A percentile compares a stretch with the other conserved stretches of the same genome.
Conservation (phyloP, 2,888 invertebrate species). For the Agriopis marginaria region DNA sequence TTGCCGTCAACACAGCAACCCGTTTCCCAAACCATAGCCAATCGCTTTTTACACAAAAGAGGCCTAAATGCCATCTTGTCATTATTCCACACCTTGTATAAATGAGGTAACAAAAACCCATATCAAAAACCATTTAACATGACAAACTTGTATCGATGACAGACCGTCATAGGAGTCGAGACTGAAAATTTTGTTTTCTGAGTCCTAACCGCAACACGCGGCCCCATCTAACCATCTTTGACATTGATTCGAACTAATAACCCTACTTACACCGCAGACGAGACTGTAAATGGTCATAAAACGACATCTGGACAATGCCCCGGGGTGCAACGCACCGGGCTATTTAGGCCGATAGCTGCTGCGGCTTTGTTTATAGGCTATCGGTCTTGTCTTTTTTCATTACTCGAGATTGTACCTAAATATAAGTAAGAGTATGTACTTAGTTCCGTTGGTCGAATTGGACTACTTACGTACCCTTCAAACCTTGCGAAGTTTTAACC, state of each 20-base stretch:
- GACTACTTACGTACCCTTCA: too few relatives aligned
- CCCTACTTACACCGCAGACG: constrained; percentile 17
- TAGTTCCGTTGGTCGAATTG: too few relatives aligned
- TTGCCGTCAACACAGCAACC: too few relatives aligned
- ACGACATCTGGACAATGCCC: constrained; percentile 48
- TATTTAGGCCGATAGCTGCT: background rate
- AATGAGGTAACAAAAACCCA: too few relatives aligned
- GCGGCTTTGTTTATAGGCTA: constrained; percentile 4
- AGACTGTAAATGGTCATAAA: constrained; percentile 38
- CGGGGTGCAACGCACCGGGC: constrained; percentile 40
- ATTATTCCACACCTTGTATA: too few relatives aligned
- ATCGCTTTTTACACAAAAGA: too few relatives aligned
- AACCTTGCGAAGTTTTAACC: too few relatives aligned
- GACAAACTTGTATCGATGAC: background rate
- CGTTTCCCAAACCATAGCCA: too few relatives aligned
- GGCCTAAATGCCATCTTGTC: too few relatives aligned
- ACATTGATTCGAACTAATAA: constrained; percentile 33
- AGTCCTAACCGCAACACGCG: background rate
- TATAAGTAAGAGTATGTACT: too few relatives aligned
- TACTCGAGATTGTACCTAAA: too few relatives aligned
- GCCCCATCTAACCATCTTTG: background rate
- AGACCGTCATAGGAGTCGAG: background rate
- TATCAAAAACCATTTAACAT: too few relatives aligned
- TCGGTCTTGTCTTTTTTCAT: background rate
- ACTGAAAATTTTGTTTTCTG: background rate